Conservation (phyloP, 1,140 invertebrate species). For the Eupristina koningsbergeri region DNA sequence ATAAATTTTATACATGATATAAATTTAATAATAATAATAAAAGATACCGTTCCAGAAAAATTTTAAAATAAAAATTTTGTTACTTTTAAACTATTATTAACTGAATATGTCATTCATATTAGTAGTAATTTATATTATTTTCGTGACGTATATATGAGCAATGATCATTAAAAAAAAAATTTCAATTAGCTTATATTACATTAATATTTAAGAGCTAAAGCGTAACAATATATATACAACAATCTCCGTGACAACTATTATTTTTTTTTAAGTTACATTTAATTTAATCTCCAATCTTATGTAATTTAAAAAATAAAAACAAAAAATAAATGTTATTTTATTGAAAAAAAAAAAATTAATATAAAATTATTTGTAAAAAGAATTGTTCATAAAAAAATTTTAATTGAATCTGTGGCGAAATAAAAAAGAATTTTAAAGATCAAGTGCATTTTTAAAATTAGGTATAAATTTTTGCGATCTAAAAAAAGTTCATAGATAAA, state of each 20-base stretch:
- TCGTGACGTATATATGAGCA: conserved; percentile 24
- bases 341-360: neutral
- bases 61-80: conserved; percentile 39
- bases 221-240: conserved; percentile 33
- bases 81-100: conserved; percentile 25
- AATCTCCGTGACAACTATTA: conserved; percentile 48
- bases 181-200: conserved; percentile 33
- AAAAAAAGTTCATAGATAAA: neutral
- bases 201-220: conserved; percentile 24
- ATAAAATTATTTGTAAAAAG: conserved; percentile 23
- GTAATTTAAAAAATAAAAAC: neutral
- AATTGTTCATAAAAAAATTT: conserved; percentile 29
- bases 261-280: conserved; percentile 40
- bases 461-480: conserved; percentile 22
- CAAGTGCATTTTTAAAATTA: conserved; percentile 37
- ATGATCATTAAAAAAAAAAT: conserved; percentile 30
- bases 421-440: neutral
- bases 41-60: conserved; percentile 18
- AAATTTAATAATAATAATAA: neutral
- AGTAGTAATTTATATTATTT: too few relatives aligned
- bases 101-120: too few relatives aligned
- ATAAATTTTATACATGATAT: conserved; percentile 15
- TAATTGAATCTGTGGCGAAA: neutral
- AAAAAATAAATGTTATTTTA: conserved; percentile 19
- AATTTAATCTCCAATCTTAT: conserved; percentile 1